A percentile compares a stretch with the other conserved stretches of the same genome.
phyloP scores from a whole-genome alignment of 2,888 invertebrate genomes.

The Ectemnius lituratus region DNA sequence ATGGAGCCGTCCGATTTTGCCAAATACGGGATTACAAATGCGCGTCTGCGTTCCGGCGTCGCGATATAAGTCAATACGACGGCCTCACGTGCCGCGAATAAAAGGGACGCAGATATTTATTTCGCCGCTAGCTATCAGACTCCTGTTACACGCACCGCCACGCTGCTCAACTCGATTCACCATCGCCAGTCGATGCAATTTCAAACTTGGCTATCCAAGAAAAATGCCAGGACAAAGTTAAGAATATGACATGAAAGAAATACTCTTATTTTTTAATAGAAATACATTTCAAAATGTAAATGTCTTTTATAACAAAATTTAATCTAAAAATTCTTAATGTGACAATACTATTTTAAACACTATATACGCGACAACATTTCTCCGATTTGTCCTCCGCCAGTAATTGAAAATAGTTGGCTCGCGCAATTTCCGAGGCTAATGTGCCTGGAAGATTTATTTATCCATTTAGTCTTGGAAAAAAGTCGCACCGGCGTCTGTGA shows the following conservation, averaged over 20 bases:
- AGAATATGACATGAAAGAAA: no score
- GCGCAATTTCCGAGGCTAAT: not conserved
- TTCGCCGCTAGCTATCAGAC: constrained; percentile 15
- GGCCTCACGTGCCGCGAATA: constrained; percentile 47
- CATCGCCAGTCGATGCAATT: no score
- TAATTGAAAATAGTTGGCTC: not conserved
- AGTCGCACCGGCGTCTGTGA: not conserved
- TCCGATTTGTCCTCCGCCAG: not conserved
- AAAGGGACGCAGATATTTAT: constrained; percentile 49
- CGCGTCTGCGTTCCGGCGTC: constrained; percentile 60
- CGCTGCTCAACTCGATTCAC: no score
- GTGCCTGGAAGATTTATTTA: constrained; percentile 10
- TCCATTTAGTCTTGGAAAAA: constrained; percentile 9
- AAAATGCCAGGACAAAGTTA: no score
- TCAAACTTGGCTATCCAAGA: no score
- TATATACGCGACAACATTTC: not conserved
- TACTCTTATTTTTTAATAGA: no score
- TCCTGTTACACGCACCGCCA: constrained; percentile 39
- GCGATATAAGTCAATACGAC: constrained; percentile 73
- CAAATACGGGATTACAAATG: constrained; percentile 74
- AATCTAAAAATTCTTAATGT: no score
- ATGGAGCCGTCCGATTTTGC: constrained; percentile 74
- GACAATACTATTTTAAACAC: no score
- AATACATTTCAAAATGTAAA: no score
- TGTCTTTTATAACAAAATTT: no score